Evolutionary conservation across 2,888 invertebrate genomes (phyloP).

Genomic region (Agapetus fuscipes): DNA sequence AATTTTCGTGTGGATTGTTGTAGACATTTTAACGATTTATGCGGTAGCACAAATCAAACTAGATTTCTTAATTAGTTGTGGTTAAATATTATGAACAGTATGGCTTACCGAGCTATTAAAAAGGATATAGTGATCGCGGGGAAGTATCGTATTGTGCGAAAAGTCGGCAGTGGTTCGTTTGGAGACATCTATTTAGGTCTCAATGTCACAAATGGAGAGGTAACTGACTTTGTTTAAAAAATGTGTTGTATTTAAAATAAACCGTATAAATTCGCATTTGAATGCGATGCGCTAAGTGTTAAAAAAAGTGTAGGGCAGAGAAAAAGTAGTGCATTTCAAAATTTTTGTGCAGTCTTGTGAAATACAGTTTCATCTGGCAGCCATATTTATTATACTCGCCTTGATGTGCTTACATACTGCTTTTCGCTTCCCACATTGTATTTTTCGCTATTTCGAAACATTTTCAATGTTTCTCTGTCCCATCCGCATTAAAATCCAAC

Average conservation of each 20-base stretch:
- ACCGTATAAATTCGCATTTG: too few relatives aligned
- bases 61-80: too few relatives aligned
- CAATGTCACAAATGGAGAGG: conserved; percentile 84
- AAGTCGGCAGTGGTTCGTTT: conserved; percentile 98
- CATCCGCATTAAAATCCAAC: too few relatives aligned
- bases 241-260: too few relatives aligned
- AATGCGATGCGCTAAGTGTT: too few relatives aligned
- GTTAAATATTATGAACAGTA: too few relatives aligned
- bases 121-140: conserved; percentile 79
- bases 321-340: too few relatives aligned
- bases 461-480: too few relatives aligned
- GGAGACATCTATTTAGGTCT: conserved; percentile 98
- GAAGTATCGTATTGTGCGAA: conserved; percentile 89
- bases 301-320: too few relatives aligned
- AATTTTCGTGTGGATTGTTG: conserved; percentile 34
- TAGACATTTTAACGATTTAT: conserved; percentile 27
- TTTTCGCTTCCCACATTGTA: background rate
- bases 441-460: too few relatives aligned
- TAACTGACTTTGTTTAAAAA: conserved; percentile 29
- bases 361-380: conserved; percentile 11
- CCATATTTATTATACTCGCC: conserved; percentile 12
- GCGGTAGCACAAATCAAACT: conserved; percentile 33
- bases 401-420: too few relatives aligned
- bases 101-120: conserved; percentile 33
- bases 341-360: conserved; percentile 14